A percentile compares a stretch with the other conserved stretches of the same genome.
phyloP scores from a whole-genome alignment of 2,113 vertebrate species.

The Uria aalge region DNA sequence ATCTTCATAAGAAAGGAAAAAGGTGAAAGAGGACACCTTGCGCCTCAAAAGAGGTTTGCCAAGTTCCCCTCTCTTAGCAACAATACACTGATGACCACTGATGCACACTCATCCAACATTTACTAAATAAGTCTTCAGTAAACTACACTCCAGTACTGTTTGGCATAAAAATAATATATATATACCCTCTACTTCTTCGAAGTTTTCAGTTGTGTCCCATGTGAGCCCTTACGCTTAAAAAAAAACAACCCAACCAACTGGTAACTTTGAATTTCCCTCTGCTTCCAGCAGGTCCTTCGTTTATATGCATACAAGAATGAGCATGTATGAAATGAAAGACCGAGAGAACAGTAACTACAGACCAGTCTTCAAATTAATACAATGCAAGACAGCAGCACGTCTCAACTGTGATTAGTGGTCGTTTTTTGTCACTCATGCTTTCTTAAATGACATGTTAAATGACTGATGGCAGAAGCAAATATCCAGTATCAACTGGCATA shows the following conservation, averaged over 20 bases:
- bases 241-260: neutral
- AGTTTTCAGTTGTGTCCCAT: neutral
- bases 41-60: neutral
- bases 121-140: neutral
- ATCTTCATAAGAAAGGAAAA: neutral
- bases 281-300: neutral
- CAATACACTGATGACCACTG: neutral
- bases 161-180: neutral
- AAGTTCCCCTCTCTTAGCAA: neutral
- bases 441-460: neutral
- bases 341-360: neutral
- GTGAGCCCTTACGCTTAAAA: neutral
- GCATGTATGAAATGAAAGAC: neutral
- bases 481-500: neutral
- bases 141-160: neutral
- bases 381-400: accelerated
- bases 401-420: neutral
- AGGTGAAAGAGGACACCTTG: neutral
- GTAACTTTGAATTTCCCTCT: neutral
- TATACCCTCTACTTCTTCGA: no score
- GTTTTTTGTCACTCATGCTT: neutral
- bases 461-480: neutral
- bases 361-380: neutral
- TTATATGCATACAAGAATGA: neutral
- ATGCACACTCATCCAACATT: neutral